phyloP scores from a whole-genome alignment of 2,888 invertebrate species.

The Maniola hyperantus region DNA sequence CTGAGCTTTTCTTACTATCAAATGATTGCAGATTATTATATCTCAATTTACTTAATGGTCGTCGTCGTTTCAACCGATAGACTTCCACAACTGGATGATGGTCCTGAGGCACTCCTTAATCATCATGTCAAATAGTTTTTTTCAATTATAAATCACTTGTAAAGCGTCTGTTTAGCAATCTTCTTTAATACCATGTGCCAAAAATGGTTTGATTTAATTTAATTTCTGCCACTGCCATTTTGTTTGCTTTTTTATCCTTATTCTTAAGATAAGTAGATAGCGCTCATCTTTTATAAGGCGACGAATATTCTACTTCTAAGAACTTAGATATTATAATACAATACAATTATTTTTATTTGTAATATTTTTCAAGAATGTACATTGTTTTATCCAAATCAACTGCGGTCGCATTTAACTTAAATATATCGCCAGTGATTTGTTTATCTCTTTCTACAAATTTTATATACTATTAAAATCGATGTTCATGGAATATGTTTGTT shows the following conservation, averaged over 20 bases:
- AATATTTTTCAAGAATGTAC: conserved; percentile 32
- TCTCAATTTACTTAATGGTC: not conserved
- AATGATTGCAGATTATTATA: not conserved
- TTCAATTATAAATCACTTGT: conserved; percentile 1
- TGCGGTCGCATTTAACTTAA: conserved; percentile 52
- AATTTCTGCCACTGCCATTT: conserved; percentile 50
- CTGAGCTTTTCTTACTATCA: conserved; percentile 17
- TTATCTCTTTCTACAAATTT: conserved; percentile 37
- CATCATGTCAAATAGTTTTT: not conserved
- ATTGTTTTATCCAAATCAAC: conserved; percentile 41
- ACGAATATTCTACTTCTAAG: conserved; percentile 47
- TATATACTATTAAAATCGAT: conserved; percentile 30
- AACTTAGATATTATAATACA: conserved; percentile 42
- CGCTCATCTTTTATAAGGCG: conserved; percentile 43
- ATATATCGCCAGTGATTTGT: conserved; percentile 43
- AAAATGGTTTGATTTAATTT: conserved; percentile 42
- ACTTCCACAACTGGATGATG: too few relatives aligned
- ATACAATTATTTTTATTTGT: conserved; percentile 30
- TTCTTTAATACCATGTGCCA: conserved; percentile 48
- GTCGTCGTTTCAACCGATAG: too few relatives aligned
- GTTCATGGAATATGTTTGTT: conserved; percentile 46
- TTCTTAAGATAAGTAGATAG: conserved; percentile 39
- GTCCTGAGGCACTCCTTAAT: not conserved
- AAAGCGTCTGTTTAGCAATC: conserved; percentile 3
- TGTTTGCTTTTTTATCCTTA: conserved; percentile 38